A percentile compares a stretch with the other conserved stretches of the same genome.
These are phyloP conservation scores for Coregonus clupeaformis DNA, from an alignment of 2,113 vertebrate genomes.

Conservation along the genomic window DNA sequence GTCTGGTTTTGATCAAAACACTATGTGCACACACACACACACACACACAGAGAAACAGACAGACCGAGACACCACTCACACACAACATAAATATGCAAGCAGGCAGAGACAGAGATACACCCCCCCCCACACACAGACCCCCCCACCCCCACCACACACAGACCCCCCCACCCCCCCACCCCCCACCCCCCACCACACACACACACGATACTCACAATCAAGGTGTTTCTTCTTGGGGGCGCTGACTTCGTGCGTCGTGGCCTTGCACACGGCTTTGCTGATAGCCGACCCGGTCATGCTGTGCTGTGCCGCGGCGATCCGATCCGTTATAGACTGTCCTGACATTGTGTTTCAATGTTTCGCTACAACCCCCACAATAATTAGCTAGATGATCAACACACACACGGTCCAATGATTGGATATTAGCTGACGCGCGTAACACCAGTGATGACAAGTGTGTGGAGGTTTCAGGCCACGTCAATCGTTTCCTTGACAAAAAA, in stretches of 20 bases:
- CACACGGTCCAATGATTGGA: neutral
- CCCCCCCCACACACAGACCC: too few species aligned
- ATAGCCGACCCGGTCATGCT: conserved; percentile 86
- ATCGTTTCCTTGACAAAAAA: neutral
- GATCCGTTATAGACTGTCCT: conserved; percentile 87
- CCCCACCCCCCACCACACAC: neutral
- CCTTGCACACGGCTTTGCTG: conserved; percentile 87
- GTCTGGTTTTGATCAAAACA: too few species aligned
- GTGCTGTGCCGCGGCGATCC: conserved; percentile 86
- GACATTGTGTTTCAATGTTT: conserved; percentile 68
- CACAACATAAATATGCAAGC: neutral
- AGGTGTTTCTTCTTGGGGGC: conserved; percentile 91
- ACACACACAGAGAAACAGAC: too few species aligned
- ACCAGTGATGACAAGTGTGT: too few species aligned
- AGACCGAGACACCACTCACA: neutral
- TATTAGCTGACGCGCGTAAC: too few species aligned
- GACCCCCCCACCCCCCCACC: neutral
- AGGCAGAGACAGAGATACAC: neutral
- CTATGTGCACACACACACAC: too few species aligned
- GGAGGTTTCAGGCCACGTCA: neutral
- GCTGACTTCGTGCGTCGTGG: conserved; percentile 87
- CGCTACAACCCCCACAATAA: conserved; percentile 45
- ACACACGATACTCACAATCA: conserved; percentile 80
- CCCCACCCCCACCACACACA: too few species aligned
- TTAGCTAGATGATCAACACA: conserved; percentile 37